Evolutionary conservation across 2,888 invertebrate genomes (phyloP).

Genomic region (Trissolcus japonicus): DNA sequence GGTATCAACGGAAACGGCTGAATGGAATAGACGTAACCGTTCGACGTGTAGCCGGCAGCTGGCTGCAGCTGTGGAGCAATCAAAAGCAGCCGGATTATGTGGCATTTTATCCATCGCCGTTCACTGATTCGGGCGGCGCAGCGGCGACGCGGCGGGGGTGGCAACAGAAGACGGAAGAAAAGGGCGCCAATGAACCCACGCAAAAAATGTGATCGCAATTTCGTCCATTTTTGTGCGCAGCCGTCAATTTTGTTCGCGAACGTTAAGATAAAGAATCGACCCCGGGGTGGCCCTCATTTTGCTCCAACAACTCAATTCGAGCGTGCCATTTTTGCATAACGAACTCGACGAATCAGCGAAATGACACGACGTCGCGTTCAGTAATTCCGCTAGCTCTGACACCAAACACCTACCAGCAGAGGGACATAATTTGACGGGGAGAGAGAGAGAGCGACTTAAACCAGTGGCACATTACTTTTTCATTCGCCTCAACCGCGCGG

Average conservation of each 20-base stretch:
- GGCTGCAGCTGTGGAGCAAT: slow-evolving; percentile 62
- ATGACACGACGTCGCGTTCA: slow-evolving; percentile 30
- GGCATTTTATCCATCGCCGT: slow-evolving; percentile 65
- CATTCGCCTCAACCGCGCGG: slow-evolving; percentile 8
- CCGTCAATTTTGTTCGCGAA: slow-evolving; percentile 44
- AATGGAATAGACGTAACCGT: slow-evolving; percentile 34
- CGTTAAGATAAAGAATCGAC: slow-evolving; percentile 54
- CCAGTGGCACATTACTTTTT: slow-evolving; percentile 26
- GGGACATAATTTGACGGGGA: slow-evolving; percentile 2
- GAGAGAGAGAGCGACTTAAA: slow-evolving; percentile 3
- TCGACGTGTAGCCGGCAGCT: slow-evolving; percentile 48
- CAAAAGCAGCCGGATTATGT: slow-evolving; percentile 66
- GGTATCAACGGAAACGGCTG: slow-evolving; percentile 36
- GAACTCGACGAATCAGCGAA: slow-evolving; percentile 52
- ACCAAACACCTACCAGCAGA: slow-evolving; percentile 5
- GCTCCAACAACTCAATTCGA: slow-evolving; percentile 19
- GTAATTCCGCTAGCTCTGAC: slow-evolving; percentile 37
- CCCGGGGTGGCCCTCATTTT: slow-evolving; percentile 30
- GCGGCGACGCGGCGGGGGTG: slow-evolving; percentile 12
- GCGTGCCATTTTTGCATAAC: slow-evolving; percentile 48
- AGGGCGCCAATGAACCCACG: slow-evolving; percentile 47
- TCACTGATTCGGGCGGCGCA: slow-evolving; percentile 59
- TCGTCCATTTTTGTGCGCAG: slow-evolving; percentile 47
- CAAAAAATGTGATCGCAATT: slow-evolving; percentile 59
- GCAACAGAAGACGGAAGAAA: slow-evolving; percentile 20